Evolutionary conservation across 92 coral and sea anemone genomes (phyloP).

Genomic region (Paragorgia papillata): DNA sequence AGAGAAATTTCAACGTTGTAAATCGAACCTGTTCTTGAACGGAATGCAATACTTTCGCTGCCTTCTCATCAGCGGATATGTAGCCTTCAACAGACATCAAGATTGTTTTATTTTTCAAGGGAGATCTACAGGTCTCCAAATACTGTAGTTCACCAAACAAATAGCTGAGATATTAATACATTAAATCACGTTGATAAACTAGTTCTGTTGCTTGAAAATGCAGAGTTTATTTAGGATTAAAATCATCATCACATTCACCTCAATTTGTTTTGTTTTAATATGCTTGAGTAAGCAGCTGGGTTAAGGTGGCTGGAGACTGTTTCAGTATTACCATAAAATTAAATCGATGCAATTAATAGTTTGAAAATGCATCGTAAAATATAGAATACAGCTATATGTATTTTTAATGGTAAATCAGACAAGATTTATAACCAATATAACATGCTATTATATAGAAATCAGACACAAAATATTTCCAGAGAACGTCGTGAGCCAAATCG

Average conservation of each 20-base stretch:
- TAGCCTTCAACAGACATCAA: neutral
- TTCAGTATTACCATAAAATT: neutral
- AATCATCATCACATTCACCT: neutral
- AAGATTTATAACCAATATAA: neutral
- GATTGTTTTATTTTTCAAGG: neutral
- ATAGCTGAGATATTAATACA: neutral
- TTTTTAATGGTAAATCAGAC: neutral
- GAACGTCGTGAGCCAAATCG: no score
- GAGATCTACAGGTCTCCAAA: slow-evolving; percentile 1
- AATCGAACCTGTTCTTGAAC: slow-evolving; percentile 85
- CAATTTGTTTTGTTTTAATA: slow-evolving; percentile 14
- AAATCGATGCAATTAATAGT: neutral
- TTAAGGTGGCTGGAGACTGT: neutral
- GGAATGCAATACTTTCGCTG: slow-evolving; percentile 75
- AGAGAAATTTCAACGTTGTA: slow-evolving; percentile 3
- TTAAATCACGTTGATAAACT: neutral
- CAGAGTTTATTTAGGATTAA: slow-evolving; percentile 6
- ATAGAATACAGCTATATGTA: no score
- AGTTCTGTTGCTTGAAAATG: neutral
- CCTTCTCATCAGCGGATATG: slow-evolving; percentile 59
- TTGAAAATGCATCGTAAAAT: no score
- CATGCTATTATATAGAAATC: no score
- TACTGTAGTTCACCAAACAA: neutral
- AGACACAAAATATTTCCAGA: no score
- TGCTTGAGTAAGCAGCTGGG: neutral